A percentile compares a stretch with the other conserved stretches of the same genome.
phyloP scores from a whole-genome alignment of 2,797 vertebrate genomes.

The Sebastes hubbsi region DNA sequence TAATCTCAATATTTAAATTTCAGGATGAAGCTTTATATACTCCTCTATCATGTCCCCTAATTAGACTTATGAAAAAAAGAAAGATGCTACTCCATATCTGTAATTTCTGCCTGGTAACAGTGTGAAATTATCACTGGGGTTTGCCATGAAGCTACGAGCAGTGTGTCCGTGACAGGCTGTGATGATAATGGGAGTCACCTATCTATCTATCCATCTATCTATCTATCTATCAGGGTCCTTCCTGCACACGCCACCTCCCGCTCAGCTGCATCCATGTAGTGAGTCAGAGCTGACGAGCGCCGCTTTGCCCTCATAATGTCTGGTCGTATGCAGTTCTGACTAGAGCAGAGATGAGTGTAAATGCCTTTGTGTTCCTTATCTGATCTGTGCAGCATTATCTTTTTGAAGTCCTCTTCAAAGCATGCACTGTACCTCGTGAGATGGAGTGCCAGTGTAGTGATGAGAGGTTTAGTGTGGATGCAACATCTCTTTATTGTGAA shows the following conservation, averaged over 20 bases:
- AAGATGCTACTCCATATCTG: slow-evolving; percentile 51
- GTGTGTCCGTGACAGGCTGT: slow-evolving; percentile 78
- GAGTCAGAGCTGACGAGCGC: slow-evolving; percentile 51
- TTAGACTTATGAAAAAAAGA: neutral
- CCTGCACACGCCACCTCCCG: slow-evolving; percentile 45
- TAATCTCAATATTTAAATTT: neutral
- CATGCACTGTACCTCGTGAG: slow-evolving; percentile 47
- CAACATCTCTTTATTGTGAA: slow-evolving; percentile 52
- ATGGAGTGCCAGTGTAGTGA: slow-evolving; percentile 58
- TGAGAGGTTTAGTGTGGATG: slow-evolving; percentile 51
- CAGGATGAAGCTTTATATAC: neutral
- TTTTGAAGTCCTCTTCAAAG: slow-evolving; percentile 79
- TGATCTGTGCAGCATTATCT: slow-evolving; percentile 62
- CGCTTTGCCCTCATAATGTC: slow-evolving; percentile 71
- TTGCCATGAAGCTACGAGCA: slow-evolving; percentile 80
- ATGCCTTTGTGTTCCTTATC: slow-evolving; percentile 72
- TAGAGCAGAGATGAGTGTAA: slow-evolving; percentile 68
- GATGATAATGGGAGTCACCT: slow-evolving; percentile 81
- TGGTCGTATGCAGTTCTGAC: slow-evolving; percentile 61
- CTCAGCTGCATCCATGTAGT: slow-evolving; percentile 44
- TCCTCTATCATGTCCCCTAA: neutral
- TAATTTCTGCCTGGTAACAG: slow-evolving; percentile 81
- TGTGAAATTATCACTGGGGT: slow-evolving; percentile 77
- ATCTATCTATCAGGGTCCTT: slow-evolving; percentile 82
- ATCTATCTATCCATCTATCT: slow-evolving; percentile 83